Base-by-base conservation (phyloP, 1,140 invertebrate genomes). In the Xylocopa sonorina region DNA sequence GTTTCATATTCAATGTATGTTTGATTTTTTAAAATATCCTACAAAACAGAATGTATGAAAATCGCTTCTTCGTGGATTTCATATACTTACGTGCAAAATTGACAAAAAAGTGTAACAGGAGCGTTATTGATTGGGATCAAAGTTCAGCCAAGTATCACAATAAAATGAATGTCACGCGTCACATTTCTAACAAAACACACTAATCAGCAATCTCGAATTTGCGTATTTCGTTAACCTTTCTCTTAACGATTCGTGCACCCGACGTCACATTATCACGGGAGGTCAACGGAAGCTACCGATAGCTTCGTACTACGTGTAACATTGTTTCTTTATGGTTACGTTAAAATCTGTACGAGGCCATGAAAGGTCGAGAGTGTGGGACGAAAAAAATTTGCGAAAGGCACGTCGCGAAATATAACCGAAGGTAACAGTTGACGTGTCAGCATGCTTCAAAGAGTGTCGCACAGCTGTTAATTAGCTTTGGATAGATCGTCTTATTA, bases 301-400 rank as follows among this genome's bases (percentile, higher is more conserved):
- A 57, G 27, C 14, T 27, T 7, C 14, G 18, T 16, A 1, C 21
- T 68, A 3, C 18, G 34, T 24, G 41, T 68, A n/a, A n/a, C n/a
- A n/a, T 68, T 76, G 21, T 38, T 51, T 18, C 2, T 62, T 38
- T 10, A 16, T 18, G 5, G 6, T 27, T 16, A 12, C n/a, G 14
- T 69, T 68, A 21, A 58, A 46, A 76, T 68, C n/a, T 34, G 6
- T 18, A n/a, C n/a, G 9, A 43, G 55, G 24, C 27, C 9, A 18
- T 10, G 10, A 57, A 64, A 53, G 46, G 46, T 53, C 27, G 48
- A 29, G 48, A 29, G n/a, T 27, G 64, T 57, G 48, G 63, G 50
- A 83, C 16, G 60, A 27, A 78, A 71, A 51, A 81, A 24, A 32
- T 81, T 63, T 27, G 43, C 64, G 34, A 77, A 77, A 43, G 34